Base-by-base conservation (phyloP, 2,113 vertebrate species). In the Amblyornis subalaris region DNA sequence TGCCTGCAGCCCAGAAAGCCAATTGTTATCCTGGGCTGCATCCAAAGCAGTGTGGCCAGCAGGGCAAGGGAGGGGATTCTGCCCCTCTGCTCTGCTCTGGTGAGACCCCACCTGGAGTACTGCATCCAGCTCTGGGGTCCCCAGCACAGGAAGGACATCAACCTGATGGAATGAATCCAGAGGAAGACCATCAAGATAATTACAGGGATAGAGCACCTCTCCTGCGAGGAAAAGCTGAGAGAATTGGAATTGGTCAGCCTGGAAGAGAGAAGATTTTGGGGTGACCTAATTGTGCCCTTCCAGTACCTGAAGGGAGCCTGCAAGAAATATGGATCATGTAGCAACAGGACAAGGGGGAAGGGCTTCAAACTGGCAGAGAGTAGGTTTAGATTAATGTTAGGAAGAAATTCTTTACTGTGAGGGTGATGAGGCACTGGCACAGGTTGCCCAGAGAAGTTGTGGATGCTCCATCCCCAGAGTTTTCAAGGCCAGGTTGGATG, bases 121-220 rank as follows among this genome's bases (percentile, higher is more conserved):
- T 67, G 61, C 45, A 53, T 5, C 38, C 86, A 67, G 20, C 53
- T 51, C 28, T 21, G n/a, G 8, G 24, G 20, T 14, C 3, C 33
- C 8, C 20, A 60, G 53, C 23, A 38, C 0, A 2, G 33, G 24
- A 67, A 38, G 15, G 33, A 29, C n/a, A 47, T 7, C 0, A 0
- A 22, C n/a, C 45, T 38, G 36, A 29, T 8, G 7, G 28, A 81
- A 51, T n/a, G 19, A 53, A 45, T 53, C 45, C 61, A 89, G 26
- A 38, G 33, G 23, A 81, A 13, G 47, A 28, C 28, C 45, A 75
- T 7, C 38, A 60, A 47, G 45, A 81, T 26, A 17, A 54, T 6
- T 8, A 45, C 8, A 47, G 21, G 17, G 29, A 75, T 61, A 21
- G 20, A 82, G 64, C 29, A 61, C 21, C 6, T 45, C n/a, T 29